Percentiles rank a stretch among this genome's conserved stretches.
phyloP scores from a whole-genome alignment of 2,888 invertebrate species.

The Lysandra coridon region DNA sequence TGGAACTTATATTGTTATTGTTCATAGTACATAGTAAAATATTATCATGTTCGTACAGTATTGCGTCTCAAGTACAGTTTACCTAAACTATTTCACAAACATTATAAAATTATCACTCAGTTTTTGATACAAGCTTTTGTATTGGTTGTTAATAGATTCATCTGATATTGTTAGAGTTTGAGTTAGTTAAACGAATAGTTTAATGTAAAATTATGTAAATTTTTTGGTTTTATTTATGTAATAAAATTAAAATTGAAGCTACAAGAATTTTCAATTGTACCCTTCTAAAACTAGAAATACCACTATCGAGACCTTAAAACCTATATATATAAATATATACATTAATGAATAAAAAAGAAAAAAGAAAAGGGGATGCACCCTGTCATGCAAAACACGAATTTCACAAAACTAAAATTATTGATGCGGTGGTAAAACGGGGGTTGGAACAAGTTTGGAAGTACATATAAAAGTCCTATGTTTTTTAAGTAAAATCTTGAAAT shows the following conservation, averaged over 20 bases:
- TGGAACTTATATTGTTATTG: background rate
- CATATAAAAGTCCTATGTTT: background rate
- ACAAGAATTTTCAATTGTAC: background rate
- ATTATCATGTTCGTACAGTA: background rate
- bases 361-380: too few species aligned
- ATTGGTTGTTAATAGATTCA: conserved; percentile 13
- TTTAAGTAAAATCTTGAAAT: background rate
- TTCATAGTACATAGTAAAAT: background rate
- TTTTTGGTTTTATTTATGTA: conserved; percentile 34
- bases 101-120: background rate
- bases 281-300: background rate
- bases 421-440: background rate
- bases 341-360: too few species aligned
- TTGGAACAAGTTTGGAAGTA: background rate
- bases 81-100: background rate
- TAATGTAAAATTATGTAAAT: conserved; percentile 27
- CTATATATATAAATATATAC: too few species aligned
- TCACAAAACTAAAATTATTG: background rate
- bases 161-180: conserved; percentile 16
- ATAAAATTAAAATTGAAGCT: conserved; percentile 28
- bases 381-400: background rate
- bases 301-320: background rate
- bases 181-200: conserved; percentile 21
- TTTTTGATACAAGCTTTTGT: conserved; percentile 13
- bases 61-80: background rate